Base-by-base conservation (phyloP, 2,888 invertebrate species). In the Troilus luridus region DNA sequence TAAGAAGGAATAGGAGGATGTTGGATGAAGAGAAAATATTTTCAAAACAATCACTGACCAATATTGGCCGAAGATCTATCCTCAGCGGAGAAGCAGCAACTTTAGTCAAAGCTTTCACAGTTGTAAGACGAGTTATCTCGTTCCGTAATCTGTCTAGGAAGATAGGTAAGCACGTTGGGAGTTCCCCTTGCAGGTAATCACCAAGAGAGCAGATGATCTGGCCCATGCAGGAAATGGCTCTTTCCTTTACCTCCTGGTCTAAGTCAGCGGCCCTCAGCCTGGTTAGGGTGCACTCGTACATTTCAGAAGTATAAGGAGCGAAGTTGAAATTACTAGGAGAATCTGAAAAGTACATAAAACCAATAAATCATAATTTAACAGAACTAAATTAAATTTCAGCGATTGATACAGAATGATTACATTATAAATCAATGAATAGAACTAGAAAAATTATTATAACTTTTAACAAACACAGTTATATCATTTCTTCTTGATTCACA, bases 201-300 rank as follows among this genome's bases (percentile, higher is more conserved):
- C 92, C 92, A 93, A 99, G 96, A 94, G 98, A 98, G 92, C 98
- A 97, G 89, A 99, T 96, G 89, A 99, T 97, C 94, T 99, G 98
- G 21, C 99, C 98, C 97, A 98, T 98, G 93, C 99, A 98, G 0
- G 98, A 97, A 92, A 99, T 99, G 17, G 99, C 99, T 56, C 98
- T 96, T 94, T 99, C 99, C 94, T 99, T 99, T 0, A 99, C 99
- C 95, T 99, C 99, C 94, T 99, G 99, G 95, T 99, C 99, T 94
- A 99, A 98, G 94, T 99, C 99, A 0, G 99, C 97, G 62, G 99
- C 98, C 93, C 97, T 97, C 72, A 99, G 95, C 91, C 98, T 96
- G 92, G 97, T 96, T 93, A 98, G 94, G 0, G 98, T 98, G 93
- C 98, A 98, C 92, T 96, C 95, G 94, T 99, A 99, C 94, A 98